Percentiles rank a stretch among this genome's conserved stretches.
Evolutionary conservation across 2,113 vertebrate genomes (phyloP).

Genomic region (Peromyscus polionotus): DNA sequence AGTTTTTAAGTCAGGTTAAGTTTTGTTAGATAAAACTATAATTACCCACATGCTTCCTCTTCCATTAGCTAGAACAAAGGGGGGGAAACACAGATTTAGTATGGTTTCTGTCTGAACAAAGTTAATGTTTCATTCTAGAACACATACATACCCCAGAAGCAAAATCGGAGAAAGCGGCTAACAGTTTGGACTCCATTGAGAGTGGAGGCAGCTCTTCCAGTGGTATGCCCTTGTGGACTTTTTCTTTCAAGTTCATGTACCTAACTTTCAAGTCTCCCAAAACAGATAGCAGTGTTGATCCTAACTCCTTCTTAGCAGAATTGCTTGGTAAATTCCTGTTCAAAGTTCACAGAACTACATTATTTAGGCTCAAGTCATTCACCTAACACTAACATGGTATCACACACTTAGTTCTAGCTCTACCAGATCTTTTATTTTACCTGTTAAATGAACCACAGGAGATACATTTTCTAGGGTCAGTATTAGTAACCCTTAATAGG

Average conservation of each 20-base stretch:
- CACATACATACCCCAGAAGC: slow-evolving; percentile 71
- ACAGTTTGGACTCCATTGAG: slow-evolving; percentile 79
- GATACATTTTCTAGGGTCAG: background rate
- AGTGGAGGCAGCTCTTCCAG: slow-evolving; percentile 84
- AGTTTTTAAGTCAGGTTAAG: slow-evolving; percentile 43
- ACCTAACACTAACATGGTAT: slow-evolving; percentile 1
- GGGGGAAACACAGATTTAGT: slow-evolving; percentile 20
- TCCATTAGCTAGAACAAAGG: slow-evolving; percentile 78
- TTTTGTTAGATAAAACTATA: slow-evolving; percentile 19
- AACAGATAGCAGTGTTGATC: slow-evolving; percentile 66
- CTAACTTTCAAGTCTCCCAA: slow-evolving; percentile 80
- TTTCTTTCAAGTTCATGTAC: slow-evolving; percentile 78
- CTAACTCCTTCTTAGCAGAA: slow-evolving; percentile 69
- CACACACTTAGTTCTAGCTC: slow-evolving; percentile 8
- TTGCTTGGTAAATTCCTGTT: slow-evolving; percentile 73
- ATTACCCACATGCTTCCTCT: slow-evolving; percentile 81
- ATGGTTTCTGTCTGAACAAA: slow-evolving; percentile 68
- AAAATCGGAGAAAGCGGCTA: slow-evolving; percentile 66
- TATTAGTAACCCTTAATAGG: background rate
- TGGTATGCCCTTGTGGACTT: slow-evolving; percentile 76
- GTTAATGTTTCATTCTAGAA: background rate
- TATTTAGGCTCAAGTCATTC: slow-evolving; percentile 18
- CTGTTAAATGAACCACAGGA: background rate
- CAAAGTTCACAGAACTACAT: slow-evolving; percentile 62
- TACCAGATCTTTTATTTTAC: background rate